Evolutionary conservation across 2,113 vertebrate genomes (phyloP), one percentile per base, ranked within the genome.

Genomic region (Coreoperca whiteheadi): DNA sequence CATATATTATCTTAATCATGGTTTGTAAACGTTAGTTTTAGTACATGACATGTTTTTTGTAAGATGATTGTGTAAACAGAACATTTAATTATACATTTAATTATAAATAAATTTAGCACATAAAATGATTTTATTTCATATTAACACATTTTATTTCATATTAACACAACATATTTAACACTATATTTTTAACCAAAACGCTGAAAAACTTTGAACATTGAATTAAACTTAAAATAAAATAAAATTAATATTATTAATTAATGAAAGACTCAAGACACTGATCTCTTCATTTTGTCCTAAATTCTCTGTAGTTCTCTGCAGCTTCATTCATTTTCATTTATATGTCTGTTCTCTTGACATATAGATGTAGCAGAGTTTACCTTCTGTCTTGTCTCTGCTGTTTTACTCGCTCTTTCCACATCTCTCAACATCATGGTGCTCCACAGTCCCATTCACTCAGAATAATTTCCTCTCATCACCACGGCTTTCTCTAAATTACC

Each of bases 401-500:
- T 32, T 41, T 61, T 23, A 4, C 11, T 65, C 46, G 37, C 41
- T 65, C 23, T 65, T 23, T 63, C 12, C 53, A 23, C 11, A 43
- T n/a, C 68, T 56, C 70, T 90, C 74, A 56, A 57, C 78, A 74
- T 71, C 50, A 43, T 37, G 57, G 51, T 46, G 41, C 77, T 79
- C 79, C 54, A 65, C n/a, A 80, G 60, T 50, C 66, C 46, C 48
- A 68, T 82, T 78, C 65, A 72, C 74, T 87, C 32, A 41, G 46
- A 87, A 84, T 89, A 70, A 84, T 89, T 82, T 89, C 72, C 63
- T 72, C 74, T 72, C 79, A 71, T 89, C 79, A 65, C 34, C 1
- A n/a, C 54, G 66, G 53, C 76, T 83, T 79, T 81, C 71, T 68
- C 72, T 70, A 78, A 90, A 92, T 89, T 81, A 83, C 83, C 54